These are phyloP conservation scores for Drosophila nr. medialis DNA, from an alignment of 2,888 invertebrate species.

Conservation along the genomic window DNA sequence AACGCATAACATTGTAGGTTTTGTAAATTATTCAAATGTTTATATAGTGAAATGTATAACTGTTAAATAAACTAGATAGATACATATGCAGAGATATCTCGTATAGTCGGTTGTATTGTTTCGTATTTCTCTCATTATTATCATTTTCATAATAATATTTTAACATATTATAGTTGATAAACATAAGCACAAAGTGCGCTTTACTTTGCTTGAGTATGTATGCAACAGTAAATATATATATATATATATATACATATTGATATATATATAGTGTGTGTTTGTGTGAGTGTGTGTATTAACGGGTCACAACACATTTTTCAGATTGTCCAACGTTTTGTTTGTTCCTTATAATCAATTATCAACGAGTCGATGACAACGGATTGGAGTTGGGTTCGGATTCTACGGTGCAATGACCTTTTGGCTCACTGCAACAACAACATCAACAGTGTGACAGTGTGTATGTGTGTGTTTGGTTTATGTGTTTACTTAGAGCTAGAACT, in stretches of 20 bases:
- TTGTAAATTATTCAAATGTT: constrained; percentile 52
- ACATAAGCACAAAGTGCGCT: constrained; percentile 28
- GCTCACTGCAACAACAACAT: constrained; percentile 36
- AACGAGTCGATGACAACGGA: constrained; percentile 22
- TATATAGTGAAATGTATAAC: constrained; percentile 54
- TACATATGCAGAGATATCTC: constrained; percentile 16
- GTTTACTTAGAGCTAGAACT: constrained; percentile 55
- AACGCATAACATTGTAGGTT: constrained; percentile 18
- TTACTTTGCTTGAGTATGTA: constrained; percentile 63
- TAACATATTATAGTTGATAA: constrained; percentile 39
- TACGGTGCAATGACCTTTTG: constrained; percentile 42
- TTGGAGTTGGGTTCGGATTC: constrained; percentile 32
- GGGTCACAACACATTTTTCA: constrained; percentile 14
- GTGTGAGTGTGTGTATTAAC: constrained; percentile 18
- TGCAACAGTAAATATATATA: constrained; percentile 10
- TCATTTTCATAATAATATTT: constrained; percentile 22
- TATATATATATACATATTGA: not conserved
- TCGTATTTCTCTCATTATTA: constrained; percentile 12
- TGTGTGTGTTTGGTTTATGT: constrained; percentile 32
- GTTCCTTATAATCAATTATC: constrained; percentile 29
- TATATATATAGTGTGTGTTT: constrained; percentile 21
- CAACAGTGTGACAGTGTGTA: constrained; percentile 26
- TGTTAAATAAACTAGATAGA: constrained; percentile 49
- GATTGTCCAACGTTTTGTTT: constrained; percentile 27
- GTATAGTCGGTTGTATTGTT: constrained; percentile 42